A percentile compares a stretch with the other conserved stretches of the same genome.
phyloP scores from a whole-genome alignment of 2,797 vertebrate genomes.

The Muscicapa striata region DNA sequence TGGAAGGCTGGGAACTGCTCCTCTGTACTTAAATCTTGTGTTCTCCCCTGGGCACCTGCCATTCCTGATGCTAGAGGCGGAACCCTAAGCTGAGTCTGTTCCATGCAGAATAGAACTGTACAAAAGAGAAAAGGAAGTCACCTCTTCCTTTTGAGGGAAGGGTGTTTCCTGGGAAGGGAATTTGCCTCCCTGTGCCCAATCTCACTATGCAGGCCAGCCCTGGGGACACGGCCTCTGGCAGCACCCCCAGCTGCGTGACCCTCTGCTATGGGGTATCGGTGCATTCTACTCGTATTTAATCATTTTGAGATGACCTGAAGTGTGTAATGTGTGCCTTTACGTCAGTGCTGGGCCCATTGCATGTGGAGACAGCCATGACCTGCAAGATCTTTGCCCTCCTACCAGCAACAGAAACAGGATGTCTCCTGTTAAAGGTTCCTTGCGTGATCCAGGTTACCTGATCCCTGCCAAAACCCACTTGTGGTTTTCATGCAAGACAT shows the following conservation, averaged over 20 bases:
- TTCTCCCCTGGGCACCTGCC: neutral
- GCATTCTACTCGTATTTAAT: neutral
- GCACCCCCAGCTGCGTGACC: fast-evolving
- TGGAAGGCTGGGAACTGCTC: neutral
- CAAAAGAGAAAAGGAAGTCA: neutral
- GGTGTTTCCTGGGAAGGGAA: neutral
- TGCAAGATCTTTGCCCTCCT: neutral
- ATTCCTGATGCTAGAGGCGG: neutral
- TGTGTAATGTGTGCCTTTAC: neutral
- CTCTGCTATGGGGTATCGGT: neutral
- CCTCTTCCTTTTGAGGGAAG: neutral
- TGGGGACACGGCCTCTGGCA: neutral
- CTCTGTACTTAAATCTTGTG: neutral
- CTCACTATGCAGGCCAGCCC: too few relatives aligned
- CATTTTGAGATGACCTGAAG: neutral
- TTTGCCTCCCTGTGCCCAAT: neutral
- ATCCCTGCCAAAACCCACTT: neutral
- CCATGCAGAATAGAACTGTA: neutral
- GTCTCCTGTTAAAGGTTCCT: neutral
- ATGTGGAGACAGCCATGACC: fast-evolving
- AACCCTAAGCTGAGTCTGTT: neutral
- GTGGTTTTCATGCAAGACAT: neutral
- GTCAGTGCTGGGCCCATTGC: fast-evolving
- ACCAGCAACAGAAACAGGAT: slow-evolving; percentile 4
- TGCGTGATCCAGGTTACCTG: neutral